Conservation (phyloP, 1,140 invertebrate species). For the Polypedilum vanderplanki region DNA sequence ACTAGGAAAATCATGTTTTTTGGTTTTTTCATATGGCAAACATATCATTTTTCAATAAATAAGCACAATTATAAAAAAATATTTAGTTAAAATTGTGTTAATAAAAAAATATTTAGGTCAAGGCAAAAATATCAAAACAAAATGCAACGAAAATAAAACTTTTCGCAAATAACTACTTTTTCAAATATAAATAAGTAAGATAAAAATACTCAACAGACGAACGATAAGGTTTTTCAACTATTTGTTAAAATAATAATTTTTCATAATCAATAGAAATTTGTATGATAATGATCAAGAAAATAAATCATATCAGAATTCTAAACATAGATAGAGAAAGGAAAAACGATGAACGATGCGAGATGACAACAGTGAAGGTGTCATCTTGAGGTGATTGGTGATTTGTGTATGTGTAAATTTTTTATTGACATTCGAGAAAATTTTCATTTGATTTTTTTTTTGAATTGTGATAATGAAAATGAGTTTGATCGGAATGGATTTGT, state of each 20-base stretch:
- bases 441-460: background rate
- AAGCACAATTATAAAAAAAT: background rate
- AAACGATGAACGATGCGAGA: too few relatives aligned
- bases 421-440: background rate
- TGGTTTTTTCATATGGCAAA: background rate
- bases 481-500: background rate
- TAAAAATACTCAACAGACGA: too few relatives aligned
- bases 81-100: background rate
- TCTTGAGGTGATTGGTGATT: background rate
- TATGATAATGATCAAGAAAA: too few relatives aligned
- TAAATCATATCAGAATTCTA: too few relatives aligned
- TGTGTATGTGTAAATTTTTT: background rate
- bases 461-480: conserved; percentile 2
- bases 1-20: background rate
- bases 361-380: too few relatives aligned
- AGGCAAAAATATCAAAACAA: conserved; percentile 11
- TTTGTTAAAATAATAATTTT: too few relatives aligned
- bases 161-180: background rate
- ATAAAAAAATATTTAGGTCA: background rate
- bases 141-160: background rate
- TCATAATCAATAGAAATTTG: too few relatives aligned
- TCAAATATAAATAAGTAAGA: background rate
- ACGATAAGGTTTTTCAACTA: too few relatives aligned
- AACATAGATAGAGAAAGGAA: too few relatives aligned
- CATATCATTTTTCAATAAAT: conserved; percentile 14